Evolutionary conservation across 1,140 invertebrate genomes (phyloP).

Genomic region (Leucophenga varia): DNA sequence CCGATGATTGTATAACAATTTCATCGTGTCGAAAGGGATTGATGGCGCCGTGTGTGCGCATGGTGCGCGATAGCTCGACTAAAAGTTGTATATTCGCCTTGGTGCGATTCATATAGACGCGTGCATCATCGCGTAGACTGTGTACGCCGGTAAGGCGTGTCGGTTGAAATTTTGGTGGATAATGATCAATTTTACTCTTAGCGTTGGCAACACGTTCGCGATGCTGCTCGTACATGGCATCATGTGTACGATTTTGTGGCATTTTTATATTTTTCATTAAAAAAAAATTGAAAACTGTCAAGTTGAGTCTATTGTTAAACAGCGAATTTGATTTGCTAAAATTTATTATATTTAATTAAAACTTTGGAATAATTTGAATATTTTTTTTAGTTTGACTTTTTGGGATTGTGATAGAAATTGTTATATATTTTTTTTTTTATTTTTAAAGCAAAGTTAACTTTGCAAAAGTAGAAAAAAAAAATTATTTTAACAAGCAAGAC

Average conservation of each 20-base stretch:
- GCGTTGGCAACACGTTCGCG: constrained; percentile 21
- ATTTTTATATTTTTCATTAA: no score
- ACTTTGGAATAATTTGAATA: no score
- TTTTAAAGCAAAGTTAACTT: no score
- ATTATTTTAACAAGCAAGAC: no score
- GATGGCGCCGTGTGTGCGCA: constrained; percentile 29
- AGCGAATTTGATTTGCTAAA: no score
- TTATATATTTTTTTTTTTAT: no score
- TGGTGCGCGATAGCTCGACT: constrained; percentile 20
- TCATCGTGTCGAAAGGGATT: constrained; percentile 28
- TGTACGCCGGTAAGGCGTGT: constrained; percentile 18
- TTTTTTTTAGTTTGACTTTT: no score
- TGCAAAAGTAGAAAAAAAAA: no score
- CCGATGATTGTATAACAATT: constrained; percentile 6
- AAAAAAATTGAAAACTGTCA: no score
- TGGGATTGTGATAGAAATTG: no score
- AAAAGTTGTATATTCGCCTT: constrained; percentile 31
- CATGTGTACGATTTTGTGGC: not conserved
- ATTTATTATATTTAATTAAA: no score
- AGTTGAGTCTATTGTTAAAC: no score
- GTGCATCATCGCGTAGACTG: constrained; percentile 21
- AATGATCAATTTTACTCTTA: constrained; percentile 16
- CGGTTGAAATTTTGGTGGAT: constrained; percentile 21
- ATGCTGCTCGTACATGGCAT: constrained; percentile 29
- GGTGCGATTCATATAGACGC: constrained; percentile 31